These are phyloP conservation scores for Molossus molossus DNA, from an alignment of 2,797 vertebrate species.

Conservation along the genomic window DNA sequence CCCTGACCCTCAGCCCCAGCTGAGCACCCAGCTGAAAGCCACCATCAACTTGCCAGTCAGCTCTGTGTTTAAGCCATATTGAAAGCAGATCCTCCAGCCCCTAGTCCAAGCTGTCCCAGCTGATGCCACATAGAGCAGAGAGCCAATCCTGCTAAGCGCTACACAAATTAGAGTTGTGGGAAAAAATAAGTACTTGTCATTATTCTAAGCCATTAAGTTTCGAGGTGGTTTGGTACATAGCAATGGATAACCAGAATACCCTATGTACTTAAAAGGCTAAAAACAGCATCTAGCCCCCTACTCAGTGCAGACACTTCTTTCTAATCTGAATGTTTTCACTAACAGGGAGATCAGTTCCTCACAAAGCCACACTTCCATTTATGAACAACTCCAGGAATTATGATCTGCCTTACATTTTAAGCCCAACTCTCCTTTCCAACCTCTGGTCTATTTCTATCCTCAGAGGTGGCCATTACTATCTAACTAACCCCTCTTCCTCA, in stretches of 20 bases:
- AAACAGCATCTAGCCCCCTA: slow-evolving; percentile 43
- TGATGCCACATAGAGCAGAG: slow-evolving; percentile 21
- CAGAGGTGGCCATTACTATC: slow-evolving; percentile 39
- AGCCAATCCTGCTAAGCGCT: slow-evolving; percentile 1
- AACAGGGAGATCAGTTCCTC: slow-evolving; percentile 34
- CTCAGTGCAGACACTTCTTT: slow-evolving; percentile 49
- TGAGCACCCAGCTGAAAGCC: slow-evolving; percentile 49
- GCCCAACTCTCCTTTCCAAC: slow-evolving; percentile 5
- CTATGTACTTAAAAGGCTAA: slow-evolving; percentile 31
- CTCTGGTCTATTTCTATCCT: slow-evolving; percentile 22
- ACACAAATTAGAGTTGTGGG: slow-evolving; percentile 30
- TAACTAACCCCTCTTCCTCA: slow-evolving; percentile 62
- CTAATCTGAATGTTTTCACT: slow-evolving; percentile 58
- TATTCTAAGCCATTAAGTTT: slow-evolving; percentile 52
- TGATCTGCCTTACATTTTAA: slow-evolving; percentile 13
- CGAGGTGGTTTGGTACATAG: slow-evolving; percentile 27
- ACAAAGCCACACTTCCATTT: slow-evolving; percentile 57
- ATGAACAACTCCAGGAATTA: slow-evolving; percentile 50
- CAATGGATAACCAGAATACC: slow-evolving; percentile 42
- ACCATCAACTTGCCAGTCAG: slow-evolving; percentile 47
- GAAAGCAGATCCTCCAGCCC: slow-evolving; percentile 3
- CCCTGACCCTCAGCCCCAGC: not conserved
- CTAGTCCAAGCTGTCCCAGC: slow-evolving; percentile 32
- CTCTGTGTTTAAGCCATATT: slow-evolving; percentile 55
- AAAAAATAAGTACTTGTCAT: slow-evolving; percentile 64